phyloP scores from a whole-genome alignment of 1,140 invertebrate genomes.

The Diploscapter pachys region DNA sequence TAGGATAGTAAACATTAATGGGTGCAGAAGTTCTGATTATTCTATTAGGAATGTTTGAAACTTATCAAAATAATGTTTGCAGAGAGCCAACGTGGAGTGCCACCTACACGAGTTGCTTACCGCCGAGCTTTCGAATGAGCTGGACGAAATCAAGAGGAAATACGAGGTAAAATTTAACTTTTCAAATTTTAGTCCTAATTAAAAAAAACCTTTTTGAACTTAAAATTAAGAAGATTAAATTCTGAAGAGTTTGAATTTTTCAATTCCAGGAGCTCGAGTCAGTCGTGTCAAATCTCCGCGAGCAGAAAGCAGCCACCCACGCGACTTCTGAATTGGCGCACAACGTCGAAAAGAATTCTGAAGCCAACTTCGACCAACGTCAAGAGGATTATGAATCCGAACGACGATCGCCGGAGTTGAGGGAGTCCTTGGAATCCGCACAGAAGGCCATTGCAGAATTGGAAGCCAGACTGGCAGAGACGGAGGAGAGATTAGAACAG shows the following conservation, averaged over 20 bases:
- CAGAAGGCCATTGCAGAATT: constrained; percentile 2
- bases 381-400: not conserved
- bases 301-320: constrained; percentile 1
- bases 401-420: not conserved
- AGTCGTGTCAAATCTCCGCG: not conserved
- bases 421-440: constrained; percentile 8
- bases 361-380: not conserved
- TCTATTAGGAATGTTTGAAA: too few species aligned
- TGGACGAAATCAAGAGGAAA: constrained; percentile 22
- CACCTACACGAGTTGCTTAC: constrained; percentile 23
- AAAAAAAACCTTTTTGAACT: too few species aligned
- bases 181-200: too few species aligned
- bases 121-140: constrained; percentile 10
- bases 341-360: not conserved
- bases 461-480: constrained; percentile 6
- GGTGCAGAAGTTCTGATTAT: too few species aligned
- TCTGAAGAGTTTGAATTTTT: too few species aligned
- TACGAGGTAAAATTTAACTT: not conserved
- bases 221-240: too few species aligned
- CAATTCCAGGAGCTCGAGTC: constrained; percentile 1
- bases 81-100: constrained; percentile 9
- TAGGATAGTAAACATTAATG: too few species aligned
- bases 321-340: not conserved
- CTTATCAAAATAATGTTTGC: too few species aligned
- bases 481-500: not conserved